A percentile compares a stretch with the other conserved stretches of the same genome.
These are phyloP conservation scores for Cyphomyrus discorhynchus DNA, from an alignment of 2,113 vertebrate species.

Conservation along the genomic window DNA sequence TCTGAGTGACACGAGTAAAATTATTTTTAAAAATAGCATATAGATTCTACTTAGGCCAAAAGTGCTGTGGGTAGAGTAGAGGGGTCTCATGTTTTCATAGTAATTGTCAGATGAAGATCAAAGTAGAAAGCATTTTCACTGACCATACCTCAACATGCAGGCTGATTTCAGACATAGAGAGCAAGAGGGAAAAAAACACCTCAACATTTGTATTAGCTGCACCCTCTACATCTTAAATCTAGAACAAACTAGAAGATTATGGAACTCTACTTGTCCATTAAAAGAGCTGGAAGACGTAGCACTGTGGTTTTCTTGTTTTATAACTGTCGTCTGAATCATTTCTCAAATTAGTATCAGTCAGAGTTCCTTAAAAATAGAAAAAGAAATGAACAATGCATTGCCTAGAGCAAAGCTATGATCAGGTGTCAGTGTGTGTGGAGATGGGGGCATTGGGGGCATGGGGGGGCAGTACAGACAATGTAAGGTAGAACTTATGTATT, in stretches of 20 bases:
- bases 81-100: neutral
- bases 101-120: neutral
- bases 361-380: neutral
- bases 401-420: neutral
- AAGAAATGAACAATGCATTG: neutral
- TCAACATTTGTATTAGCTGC: neutral
- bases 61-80: neutral
- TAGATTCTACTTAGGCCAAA: neutral
- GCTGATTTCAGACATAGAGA: neutral
- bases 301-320: neutral
- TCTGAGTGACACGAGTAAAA: neutral
- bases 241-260: neutral
- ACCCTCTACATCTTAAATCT: neutral
- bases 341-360: neutral
- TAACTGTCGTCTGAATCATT: neutral
- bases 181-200: neutral
- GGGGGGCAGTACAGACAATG: neutral
- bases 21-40: neutral
- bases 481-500: neutral
- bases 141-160: neutral
- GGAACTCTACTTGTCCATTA: neutral
- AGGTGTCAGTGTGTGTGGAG: neutral
- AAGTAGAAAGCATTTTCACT: neutral
- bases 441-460: neutral
- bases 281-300: neutral